Evolutionary conservation across 2,888 invertebrate species (phyloP), one percentile per base, ranked within the genome.

Genomic region (Pristionchus japonicus): DNA sequence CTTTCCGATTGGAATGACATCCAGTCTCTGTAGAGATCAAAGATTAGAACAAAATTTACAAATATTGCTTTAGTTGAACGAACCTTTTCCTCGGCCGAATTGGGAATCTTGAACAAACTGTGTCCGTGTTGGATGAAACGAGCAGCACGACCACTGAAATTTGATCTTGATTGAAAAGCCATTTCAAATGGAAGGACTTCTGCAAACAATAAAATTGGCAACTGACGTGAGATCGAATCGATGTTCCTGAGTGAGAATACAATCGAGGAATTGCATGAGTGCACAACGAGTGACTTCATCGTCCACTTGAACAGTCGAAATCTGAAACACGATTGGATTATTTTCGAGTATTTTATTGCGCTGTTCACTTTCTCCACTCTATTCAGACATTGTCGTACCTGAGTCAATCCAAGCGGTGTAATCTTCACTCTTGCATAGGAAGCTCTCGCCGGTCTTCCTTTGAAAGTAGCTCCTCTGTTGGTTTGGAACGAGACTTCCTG

Each of bases 221-320:
- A 57, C 57, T n/a, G 23, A 77, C 77, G 43, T 77, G 77, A 77
- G 77, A 47, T 77, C 77, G 77, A 77, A 77, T 11, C 77, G 77
- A 47, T 83, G 82, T 6, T 83, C 82, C 52, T 83, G 82, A 52
- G 52, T 37, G 82, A 83, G 37, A 49, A 83, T 34, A 6, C 31
- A 34, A 34, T 83, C 82, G 82, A 83, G 27, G 37, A 83, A 57
- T 20, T 83, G 82, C 82, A 83, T 52, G 13, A 83, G 27, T 2
- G 82, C 82, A 77, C 77, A 77, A 1, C 77, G 77, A 43, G 43
- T 40, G 11, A 31, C 82, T 34, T 83, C 52, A 11, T 34, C 49
- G 6, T 83, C 52, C 20, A 83, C 82, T 31, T 27, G 27, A 6
- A 52, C 82, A 7, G 82, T 52, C 20, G 52, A n/a, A 13, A 83